Percentiles rank a stretch among this genome's conserved stretches.
Evolutionary conservation across 2,888 invertebrate species (phyloP).

Genomic region (Parapristionchus giblindavisi): DNA sequence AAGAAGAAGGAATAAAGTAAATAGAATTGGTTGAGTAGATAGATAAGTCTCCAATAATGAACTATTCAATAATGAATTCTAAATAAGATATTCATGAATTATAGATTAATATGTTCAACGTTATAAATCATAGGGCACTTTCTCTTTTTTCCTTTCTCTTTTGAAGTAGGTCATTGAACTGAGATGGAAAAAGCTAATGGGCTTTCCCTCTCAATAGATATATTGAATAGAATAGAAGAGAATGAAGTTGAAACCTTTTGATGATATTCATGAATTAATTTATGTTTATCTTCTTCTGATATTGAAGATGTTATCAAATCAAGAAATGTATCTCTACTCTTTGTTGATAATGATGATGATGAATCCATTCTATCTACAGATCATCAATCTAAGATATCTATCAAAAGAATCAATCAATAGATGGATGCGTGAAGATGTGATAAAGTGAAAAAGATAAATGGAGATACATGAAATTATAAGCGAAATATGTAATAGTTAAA

Average conservation of each 20-base stretch:
- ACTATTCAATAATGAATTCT: slow-evolving; percentile 30
- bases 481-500: too few species aligned
- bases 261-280: slow-evolving; percentile 20
- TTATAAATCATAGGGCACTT: background rate
- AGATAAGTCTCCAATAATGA: slow-evolving; percentile 27
- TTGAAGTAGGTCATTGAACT: slow-evolving; percentile 29
- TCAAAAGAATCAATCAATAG: background rate
- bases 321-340: slow-evolving; percentile 26
- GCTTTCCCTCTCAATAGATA: slow-evolving; percentile 24
- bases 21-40: slow-evolving; percentile 16
- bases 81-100: slow-evolving; percentile 4
- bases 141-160: background rate
- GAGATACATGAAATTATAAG: background rate
- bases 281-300: slow-evolving; percentile 23
- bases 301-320: slow-evolving; percentile 29
- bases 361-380: slow-evolving; percentile 20
- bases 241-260: slow-evolving; percentile 23
- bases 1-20: slow-evolving; percentile 7
- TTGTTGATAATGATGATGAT: background rate
- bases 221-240: background rate
- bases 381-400: background rate
- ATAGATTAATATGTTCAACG: background rate
- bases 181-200: slow-evolving; percentile 34
- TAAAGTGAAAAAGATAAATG: background rate
- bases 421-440: too few species aligned